Conservation (phyloP, 2,113 vertebrate species). For the Hippolais icterina region DNA sequence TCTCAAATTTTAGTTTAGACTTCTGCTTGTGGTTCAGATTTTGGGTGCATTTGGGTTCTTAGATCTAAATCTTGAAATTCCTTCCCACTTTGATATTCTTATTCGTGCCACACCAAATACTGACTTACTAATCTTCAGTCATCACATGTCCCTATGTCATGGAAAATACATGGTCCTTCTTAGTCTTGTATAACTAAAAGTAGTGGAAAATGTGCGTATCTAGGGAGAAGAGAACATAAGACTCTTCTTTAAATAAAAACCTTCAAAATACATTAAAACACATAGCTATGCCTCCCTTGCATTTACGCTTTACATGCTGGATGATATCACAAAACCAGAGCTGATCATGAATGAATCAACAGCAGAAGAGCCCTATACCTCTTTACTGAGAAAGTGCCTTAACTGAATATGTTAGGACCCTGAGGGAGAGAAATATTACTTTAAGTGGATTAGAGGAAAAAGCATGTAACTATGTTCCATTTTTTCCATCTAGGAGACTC, state of each 20-base stretch:
- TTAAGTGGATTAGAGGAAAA: background rate
- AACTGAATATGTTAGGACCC: accelerated
- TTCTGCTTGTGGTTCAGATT: background rate
- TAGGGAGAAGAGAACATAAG: background rate
- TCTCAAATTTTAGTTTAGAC: background rate
- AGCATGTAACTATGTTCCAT: background rate
- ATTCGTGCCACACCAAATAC: background rate
- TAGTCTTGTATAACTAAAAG: background rate
- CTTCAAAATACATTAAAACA: background rate
- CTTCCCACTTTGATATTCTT: background rate
- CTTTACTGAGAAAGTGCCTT: background rate
- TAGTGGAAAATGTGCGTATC: background rate
- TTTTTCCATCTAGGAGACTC: background rate
- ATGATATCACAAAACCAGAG: background rate
- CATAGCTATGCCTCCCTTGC: background rate
- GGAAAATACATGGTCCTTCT: background rate
- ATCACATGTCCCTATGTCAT: background rate
- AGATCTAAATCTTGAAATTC: background rate
- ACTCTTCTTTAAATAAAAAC: background rate
- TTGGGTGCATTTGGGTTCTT: background rate
- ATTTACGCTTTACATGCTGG: background rate
- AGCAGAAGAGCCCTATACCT: background rate
- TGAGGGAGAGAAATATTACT: background rate
- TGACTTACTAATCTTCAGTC: background rate
- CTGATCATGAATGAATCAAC: background rate